Conservation (phyloP, 2,113 vertebrate species). For the Gnathonemus echidnorhynchus region DNA sequence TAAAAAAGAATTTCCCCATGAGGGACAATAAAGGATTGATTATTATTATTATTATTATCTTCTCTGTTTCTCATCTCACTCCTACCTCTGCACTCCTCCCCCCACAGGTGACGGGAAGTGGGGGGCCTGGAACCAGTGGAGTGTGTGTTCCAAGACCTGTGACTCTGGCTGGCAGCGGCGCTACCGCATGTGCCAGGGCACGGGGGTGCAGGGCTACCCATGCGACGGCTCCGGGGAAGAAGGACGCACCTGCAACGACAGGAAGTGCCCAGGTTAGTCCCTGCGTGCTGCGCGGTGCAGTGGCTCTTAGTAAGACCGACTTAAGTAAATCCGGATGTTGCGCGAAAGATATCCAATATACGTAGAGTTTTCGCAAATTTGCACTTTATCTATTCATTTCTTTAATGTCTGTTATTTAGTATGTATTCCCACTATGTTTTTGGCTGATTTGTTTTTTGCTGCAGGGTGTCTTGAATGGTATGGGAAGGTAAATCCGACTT, state of each 20-base stretch:
- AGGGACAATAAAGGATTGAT: too few relatives aligned
- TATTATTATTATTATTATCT: too few relatives aligned
- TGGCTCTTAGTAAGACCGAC: not conserved
- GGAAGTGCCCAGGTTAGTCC: slow-evolving; percentile 88
- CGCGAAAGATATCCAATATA: not conserved
- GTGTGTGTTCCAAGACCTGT: slow-evolving; percentile 91
- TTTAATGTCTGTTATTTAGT: not conserved
- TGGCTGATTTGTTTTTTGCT: not conserved
- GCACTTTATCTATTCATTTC: not conserved
- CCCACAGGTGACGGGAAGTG: slow-evolving; percentile 77
- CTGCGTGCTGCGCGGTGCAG: not conserved
- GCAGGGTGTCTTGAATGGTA: not conserved
- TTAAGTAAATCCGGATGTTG: not conserved
- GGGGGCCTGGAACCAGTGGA: slow-evolving; percentile 96
- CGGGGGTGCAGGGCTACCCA: slow-evolving; percentile 75
- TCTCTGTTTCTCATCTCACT: not conserved
- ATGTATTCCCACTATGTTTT: not conserved
- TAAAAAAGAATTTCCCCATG: too few relatives aligned
- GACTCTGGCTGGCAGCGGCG: slow-evolving; percentile 93
- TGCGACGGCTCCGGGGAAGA: slow-evolving; percentile 92
- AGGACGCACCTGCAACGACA: slow-evolving; percentile 90
- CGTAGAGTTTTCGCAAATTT: not conserved
- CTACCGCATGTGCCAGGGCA: slow-evolving; percentile 89
- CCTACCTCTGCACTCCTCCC: not conserved
- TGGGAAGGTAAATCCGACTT: not conserved